Evolutionary conservation across 2,113 vertebrate species (phyloP), one percentile per base, ranked within the genome.

Genomic region (Thamnophis sirtalis): DNA sequence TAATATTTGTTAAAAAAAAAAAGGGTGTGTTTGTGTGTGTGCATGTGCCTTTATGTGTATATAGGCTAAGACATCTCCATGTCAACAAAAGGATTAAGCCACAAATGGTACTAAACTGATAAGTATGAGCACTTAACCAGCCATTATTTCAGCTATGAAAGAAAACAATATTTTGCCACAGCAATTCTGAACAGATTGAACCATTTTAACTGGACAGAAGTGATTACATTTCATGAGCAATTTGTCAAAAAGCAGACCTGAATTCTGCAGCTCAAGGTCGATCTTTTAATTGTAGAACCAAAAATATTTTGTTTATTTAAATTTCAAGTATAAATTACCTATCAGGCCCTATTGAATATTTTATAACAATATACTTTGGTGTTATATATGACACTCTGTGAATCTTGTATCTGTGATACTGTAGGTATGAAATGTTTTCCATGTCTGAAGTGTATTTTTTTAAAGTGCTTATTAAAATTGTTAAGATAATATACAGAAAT

Each of bases 141-240:
- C 51, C 4, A 5, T 1, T 60, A n/a, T 95, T 80, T 94, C 91
- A 93, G 55, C 33, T 43, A 13, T 91, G 92, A 91, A 48, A 58
- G 0, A 90, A 60, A 93, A 89, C 9, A 89, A 88, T 33, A 6
- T 8, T 90, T 92, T 91, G 90, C 54, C 5, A 89, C n/a, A 89
- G 17, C 50, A 26, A 68, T 80, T 22, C 9, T 51, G 5, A 48
- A 13, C n/a, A 80, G 4, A 1, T 3, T 56, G 43, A 10, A 0
- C 10, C 63, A 92, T 87, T 89, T 88, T 58, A 26, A 88, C 56
- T 94, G 68, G 60, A 1, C 56, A 84, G 13, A 48, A 93, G 9
- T 10, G 1, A 91, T 68, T 84, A 1, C 11, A 4, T 92, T 13
- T 86, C 11, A 90, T 92, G 53, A 0, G 1, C 33, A 17, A 68